Evolutionary conservation across 1,140 invertebrate species (phyloP).

Genomic region (Danaus plexippus): DNA sequence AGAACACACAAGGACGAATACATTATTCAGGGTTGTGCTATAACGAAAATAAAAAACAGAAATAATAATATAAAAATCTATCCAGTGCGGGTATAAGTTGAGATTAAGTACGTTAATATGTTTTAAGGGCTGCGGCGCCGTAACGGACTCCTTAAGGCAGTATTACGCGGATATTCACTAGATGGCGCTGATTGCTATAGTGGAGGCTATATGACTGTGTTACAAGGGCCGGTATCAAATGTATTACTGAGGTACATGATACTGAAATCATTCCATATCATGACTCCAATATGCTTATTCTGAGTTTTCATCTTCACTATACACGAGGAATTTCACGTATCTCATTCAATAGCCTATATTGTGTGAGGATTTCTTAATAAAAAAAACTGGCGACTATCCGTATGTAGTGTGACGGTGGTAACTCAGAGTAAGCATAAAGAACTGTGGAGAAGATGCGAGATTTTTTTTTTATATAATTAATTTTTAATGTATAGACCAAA

Average conservation of each 20-base stretch:
- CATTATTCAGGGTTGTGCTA: no score
- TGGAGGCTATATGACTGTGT: conserved; percentile 52
- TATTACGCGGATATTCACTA: conserved; percentile 43
- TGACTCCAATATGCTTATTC: conserved; percentile 30
- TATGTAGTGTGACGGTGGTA: no score
- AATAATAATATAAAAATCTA: no score
- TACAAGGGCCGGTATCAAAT: conserved; percentile 32
- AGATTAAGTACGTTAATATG: conserved; percentile 38
- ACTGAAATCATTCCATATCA: conserved; percentile 50
- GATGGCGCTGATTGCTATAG: conserved; percentile 33
- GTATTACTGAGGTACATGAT: conserved; percentile 23
- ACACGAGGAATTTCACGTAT: no score
- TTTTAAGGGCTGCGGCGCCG: conserved; percentile 47
- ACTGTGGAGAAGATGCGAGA: background rate
- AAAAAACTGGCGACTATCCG: no score
- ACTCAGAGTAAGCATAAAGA: background rate
- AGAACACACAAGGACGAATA: conserved; percentile 7
- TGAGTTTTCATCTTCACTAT: conserved; percentile 6
- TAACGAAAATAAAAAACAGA: no score
- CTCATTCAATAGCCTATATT: no score
- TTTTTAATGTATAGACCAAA: conserved; percentile 48
- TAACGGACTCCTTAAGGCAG: conserved; percentile 46
- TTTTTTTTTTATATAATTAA: conserved; percentile 6
- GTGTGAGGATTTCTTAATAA: no score
- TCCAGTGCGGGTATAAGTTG: conserved; percentile 12